A percentile compares a stretch with the other conserved stretches of the same genome.
Conservation (phyloP, 2,888 invertebrate genomes). For the Fabriciana adippe region DNA sequence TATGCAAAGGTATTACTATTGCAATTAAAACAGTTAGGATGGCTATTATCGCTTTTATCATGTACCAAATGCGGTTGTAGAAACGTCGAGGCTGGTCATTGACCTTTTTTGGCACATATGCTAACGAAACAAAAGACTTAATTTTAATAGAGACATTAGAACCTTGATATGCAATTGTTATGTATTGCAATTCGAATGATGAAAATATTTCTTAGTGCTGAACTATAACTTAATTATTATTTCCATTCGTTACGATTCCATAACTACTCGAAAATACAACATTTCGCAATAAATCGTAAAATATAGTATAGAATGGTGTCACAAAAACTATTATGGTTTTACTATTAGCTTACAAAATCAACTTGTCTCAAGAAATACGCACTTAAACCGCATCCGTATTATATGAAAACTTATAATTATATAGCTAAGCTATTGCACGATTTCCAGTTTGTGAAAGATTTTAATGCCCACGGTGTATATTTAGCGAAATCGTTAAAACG, state of each 20-base stretch:
- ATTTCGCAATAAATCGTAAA: neutral
- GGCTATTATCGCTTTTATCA: slow-evolving; percentile 51
- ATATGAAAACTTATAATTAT: slow-evolving; percentile 17
- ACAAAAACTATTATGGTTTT: neutral
- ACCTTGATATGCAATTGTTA: slow-evolving; percentile 64
- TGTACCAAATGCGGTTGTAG: slow-evolving; percentile 63
- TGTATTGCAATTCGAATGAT: slow-evolving; percentile 37
- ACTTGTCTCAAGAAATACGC: neutral
- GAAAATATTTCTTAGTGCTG: slow-evolving; percentile 27
- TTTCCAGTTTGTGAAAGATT: slow-evolving; percentile 30
- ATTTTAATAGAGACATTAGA: slow-evolving; percentile 66
- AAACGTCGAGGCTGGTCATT: slow-evolving; percentile 82
- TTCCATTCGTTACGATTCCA: neutral
- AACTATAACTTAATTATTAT: slow-evolving; percentile 16
- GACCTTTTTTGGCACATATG: slow-evolving; percentile 80
- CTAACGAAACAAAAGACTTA: slow-evolving; percentile 78
- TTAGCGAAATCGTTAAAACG: slow-evolving; percentile 36
- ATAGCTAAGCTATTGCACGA: slow-evolving; percentile 22
- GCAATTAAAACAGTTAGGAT: slow-evolving; percentile 48
- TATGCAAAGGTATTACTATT: slow-evolving; percentile 53
- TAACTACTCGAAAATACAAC: neutral
- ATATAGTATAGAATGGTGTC: neutral
- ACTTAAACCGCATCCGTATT: slow-evolving; percentile 10
- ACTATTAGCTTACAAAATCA: no score
- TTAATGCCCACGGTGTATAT: slow-evolving; percentile 19